These are phyloP conservation scores for Danionella cerebrum DNA, from an alignment of 2,113 vertebrate genomes.

Conservation along the genomic window DNA sequence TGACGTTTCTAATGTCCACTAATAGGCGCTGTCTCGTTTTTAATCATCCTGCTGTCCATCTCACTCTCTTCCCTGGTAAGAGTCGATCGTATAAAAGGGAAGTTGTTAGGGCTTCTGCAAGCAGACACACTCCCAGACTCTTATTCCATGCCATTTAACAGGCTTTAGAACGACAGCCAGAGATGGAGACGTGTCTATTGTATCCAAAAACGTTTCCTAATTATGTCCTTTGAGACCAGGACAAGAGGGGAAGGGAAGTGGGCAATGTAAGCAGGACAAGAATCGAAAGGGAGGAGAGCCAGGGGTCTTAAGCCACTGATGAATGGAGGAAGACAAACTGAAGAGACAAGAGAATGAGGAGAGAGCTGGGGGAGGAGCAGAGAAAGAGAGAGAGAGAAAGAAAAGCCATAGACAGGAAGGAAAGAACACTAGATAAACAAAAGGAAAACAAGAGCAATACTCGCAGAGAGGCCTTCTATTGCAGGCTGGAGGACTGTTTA, in stretches of 20 bases:
- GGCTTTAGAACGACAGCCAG: not conserved
- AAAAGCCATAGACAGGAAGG: conserved; percentile 38
- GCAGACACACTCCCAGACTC: conserved; percentile 9
- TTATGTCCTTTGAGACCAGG: conserved; percentile 4
- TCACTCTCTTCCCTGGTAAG: not conserved
- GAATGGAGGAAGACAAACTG: conserved; percentile 1
- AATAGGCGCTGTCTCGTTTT: too few species aligned
- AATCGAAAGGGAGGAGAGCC: not conserved
- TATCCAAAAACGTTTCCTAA: not conserved
- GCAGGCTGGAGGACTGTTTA: not conserved
- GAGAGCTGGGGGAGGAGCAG: conserved; percentile 20
- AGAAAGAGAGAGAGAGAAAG: conserved; percentile 53
- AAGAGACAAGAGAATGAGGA: conserved; percentile 3
- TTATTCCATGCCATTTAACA: conserved; percentile 24
- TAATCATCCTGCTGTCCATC: not conserved
- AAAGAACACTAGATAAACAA: not conserved
- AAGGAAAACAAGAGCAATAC: conserved; percentile 1
- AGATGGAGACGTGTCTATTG: not conserved
- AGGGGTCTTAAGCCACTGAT: conserved; percentile 1
- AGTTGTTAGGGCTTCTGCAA: not conserved
- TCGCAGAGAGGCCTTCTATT: not conserved
- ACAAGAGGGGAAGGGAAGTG: not conserved
- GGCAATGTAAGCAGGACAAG: not conserved
- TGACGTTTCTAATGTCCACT: too few species aligned
- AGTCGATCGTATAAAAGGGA: not conserved